Evolutionary conservation across 1,140 invertebrate species (phyloP).

Genomic region (Temnothorax nylanderi): DNA sequence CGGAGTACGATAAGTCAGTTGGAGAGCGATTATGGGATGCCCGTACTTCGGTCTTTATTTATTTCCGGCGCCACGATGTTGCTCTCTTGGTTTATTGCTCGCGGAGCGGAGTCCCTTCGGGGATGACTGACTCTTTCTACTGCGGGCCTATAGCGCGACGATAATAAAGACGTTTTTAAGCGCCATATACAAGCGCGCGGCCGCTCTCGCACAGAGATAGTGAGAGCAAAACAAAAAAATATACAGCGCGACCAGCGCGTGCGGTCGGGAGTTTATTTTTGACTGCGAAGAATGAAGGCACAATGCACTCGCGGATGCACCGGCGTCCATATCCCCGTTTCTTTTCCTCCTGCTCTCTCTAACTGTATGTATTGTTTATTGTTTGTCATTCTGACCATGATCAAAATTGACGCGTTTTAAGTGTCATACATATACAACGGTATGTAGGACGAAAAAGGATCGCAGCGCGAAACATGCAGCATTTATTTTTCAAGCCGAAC

Average conservation of each 20-base stretch:
- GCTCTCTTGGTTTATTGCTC: constrained; percentile 42
- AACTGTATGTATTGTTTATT: background rate
- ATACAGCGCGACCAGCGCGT: constrained; percentile 32
- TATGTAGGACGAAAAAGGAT: background rate
- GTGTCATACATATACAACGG: background rate
- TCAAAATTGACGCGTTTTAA: constrained; percentile 48
- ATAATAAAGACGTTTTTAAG: constrained; percentile 61
- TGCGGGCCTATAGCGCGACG: constrained; percentile 34
- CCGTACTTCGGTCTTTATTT: constrained; percentile 54
- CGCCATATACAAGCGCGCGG: constrained; percentile 9
- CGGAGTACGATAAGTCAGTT: background rate
- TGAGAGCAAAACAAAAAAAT: constrained; percentile 31
- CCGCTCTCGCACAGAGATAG: constrained; percentile 22
- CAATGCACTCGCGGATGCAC: constrained; percentile 44
- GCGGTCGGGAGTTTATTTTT: constrained; percentile 65
- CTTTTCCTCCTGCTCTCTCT: background rate
- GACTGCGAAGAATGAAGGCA: constrained; percentile 54
- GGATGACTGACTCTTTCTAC: constrained; percentile 27
- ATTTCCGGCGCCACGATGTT: constrained; percentile 60
- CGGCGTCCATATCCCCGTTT: constrained; percentile 2
- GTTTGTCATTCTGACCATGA: constrained; percentile 38
- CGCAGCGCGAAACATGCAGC: background rate
- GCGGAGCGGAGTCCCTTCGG: background rate
- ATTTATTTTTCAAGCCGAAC: constrained; percentile 44
- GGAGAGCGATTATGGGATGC: background rate